Evolutionary conservation across 2,888 invertebrate species (phyloP), one percentile per base, ranked within the genome.

Genomic region (Lithophane socia): DNA sequence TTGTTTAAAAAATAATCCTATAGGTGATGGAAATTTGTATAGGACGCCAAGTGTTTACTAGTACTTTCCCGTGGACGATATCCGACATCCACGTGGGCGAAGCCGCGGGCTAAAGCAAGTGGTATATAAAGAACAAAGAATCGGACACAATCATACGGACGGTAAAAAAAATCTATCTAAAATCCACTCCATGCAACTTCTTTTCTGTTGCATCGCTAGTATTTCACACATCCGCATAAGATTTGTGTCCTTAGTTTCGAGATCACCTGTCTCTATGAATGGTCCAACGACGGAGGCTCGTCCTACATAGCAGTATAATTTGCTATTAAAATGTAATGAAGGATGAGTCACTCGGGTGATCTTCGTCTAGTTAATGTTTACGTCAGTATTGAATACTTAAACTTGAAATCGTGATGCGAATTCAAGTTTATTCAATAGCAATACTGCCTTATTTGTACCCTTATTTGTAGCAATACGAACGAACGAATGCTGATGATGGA

Each of bases 191-290:
- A 83, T 8, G 12, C 10, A 42, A 52, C 42, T 71, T 12, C 13
- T 65, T 16, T 64, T 73, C 67, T 9, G 0, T 44, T 44, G 2
- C 9, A 21, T 8, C 16, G 7, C 42, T 29, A 74, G 56, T 85
- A 85, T 77, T 85, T 69, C 54, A 60, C 49, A 82, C 72, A 75
- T 85, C 78, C 86, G 72, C 74, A 72, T 82, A 73, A 75, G 18
- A 71, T 18, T 24, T 29, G 18, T 44, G 0, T 64, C 72, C 69
- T 75, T 37, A 72, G 24, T 64, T 71, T 16, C 49, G 37, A 66
- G 58, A 81, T 58, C 82, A 80, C 73, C 75, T 42, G 60, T 54
- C 18, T 58, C 18, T 9, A 9, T 44, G 60, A 72, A 80, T 63
- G 16, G 13, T 16, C 18, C 18, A 29, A 54, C n/a, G 52, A 66